Percentiles rank a stretch among this genome's conserved stretches.
phyloP scores from a whole-genome alignment of 1,140 invertebrate species.

The Drosophila suzukii region DNA sequence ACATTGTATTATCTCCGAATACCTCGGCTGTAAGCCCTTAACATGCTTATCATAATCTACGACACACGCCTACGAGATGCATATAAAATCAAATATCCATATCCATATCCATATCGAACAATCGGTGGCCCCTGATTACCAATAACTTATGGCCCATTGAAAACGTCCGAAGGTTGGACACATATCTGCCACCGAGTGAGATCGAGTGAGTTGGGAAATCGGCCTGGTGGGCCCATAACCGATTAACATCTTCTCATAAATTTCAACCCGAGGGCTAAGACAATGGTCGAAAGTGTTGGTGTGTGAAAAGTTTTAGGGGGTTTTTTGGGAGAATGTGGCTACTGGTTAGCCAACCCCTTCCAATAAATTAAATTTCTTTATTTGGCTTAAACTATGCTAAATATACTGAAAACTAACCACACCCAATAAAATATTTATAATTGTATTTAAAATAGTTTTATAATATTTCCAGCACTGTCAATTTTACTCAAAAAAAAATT shows the following conservation, averaged over 20 bases:
- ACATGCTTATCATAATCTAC: slow-evolving; percentile 18
- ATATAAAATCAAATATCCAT: slow-evolving; percentile 5
- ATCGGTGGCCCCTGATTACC: slow-evolving; percentile 34
- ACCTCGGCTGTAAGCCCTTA: slow-evolving; percentile 5
- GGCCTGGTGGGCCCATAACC: background rate
- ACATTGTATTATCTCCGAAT: slow-evolving; percentile 8
- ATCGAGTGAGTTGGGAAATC: background rate
- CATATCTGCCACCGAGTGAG: slow-evolving; percentile 4
- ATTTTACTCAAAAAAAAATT: too few relatives aligned
- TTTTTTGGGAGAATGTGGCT: background rate
- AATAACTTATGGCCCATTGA: slow-evolving; percentile 52
- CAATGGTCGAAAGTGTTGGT: slow-evolving; percentile 1
- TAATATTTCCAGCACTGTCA: too few relatives aligned
- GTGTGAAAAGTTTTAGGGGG: too few relatives aligned
- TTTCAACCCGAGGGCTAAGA: background rate
- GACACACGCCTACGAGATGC: slow-evolving; percentile 36
- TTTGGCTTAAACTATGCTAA: background rate
- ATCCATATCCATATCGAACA: slow-evolving; percentile 11
- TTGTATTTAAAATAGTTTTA: background rate
- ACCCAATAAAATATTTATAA: background rate
- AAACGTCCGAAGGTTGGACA: slow-evolving; percentile 43
- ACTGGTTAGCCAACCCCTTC: background rate
- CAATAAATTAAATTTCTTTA: background rate
- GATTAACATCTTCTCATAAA: slow-evolving; percentile 19
- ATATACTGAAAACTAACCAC: too few relatives aligned